Conservation (phyloP, 2,888 invertebrate species). For the Celastrina argiolus region DNA sequence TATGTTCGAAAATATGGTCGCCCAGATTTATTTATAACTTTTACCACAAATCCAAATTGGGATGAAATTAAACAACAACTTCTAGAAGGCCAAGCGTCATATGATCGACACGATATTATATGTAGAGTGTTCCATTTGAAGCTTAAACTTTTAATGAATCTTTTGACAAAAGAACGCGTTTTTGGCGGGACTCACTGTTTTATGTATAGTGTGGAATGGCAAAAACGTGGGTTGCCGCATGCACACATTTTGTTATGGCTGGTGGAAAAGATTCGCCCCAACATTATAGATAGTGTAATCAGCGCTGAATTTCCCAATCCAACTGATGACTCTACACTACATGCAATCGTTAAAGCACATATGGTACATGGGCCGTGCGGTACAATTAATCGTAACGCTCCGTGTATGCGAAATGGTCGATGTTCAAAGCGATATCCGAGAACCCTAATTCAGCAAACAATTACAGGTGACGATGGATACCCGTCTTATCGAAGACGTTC, state of each 20-base stretch:
- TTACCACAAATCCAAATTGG: slow-evolving; percentile 25
- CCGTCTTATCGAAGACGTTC: slow-evolving; percentile 34
- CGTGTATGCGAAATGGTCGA: slow-evolving; percentile 32
- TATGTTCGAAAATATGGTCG: slow-evolving; percentile 27
- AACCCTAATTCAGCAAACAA: slow-evolving; percentile 29
- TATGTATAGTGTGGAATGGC: slow-evolving; percentile 34
- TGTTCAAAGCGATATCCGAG: not conserved
- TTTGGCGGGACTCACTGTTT: slow-evolving; percentile 30
- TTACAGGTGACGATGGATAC: slow-evolving; percentile 31
- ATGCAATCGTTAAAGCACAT: slow-evolving; percentile 32
- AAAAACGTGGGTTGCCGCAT: slow-evolving; percentile 36
- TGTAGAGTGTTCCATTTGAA: slow-evolving; percentile 31
- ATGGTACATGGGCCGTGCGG: slow-evolving; percentile 36
- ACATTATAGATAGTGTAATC: slow-evolving; percentile 16
- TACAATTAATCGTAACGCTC: slow-evolving; percentile 31
- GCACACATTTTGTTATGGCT: slow-evolving; percentile 29
- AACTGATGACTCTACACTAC: slow-evolving; percentile 33
- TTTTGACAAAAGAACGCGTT: slow-evolving; percentile 32
- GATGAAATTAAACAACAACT: no score
- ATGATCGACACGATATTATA: no score
- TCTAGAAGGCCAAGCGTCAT: no score
- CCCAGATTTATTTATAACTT: slow-evolving; percentile 27
- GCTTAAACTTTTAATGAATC: slow-evolving; percentile 30
- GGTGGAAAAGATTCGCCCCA: no score
- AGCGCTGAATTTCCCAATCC: slow-evolving; percentile 35